These are phyloP conservation scores for Aphelocoma coerulescens DNA, from an alignment of 2,113 vertebrate genomes.

Conservation along the genomic window DNA sequence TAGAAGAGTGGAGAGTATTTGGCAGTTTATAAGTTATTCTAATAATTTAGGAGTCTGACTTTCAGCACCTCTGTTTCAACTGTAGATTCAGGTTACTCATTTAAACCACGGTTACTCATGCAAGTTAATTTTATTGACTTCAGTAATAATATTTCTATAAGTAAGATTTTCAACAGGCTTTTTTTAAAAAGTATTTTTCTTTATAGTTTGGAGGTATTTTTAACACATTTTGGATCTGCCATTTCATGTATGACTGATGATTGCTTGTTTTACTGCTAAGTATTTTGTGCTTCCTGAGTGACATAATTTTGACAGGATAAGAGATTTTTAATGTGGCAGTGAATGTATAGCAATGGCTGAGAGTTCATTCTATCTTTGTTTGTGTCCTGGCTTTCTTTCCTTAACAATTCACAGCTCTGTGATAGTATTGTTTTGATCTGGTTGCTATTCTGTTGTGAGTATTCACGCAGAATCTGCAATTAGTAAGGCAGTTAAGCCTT, in stretches of 20 bases:
- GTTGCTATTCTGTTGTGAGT: neutral
- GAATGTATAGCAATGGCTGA: neutral
- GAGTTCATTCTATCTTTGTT: neutral
- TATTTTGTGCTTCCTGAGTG: neutral
- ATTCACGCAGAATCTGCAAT: neutral
- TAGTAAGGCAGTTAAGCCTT: neutral
- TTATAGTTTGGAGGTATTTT: neutral
- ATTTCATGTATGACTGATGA: neutral
- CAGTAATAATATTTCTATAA: neutral
- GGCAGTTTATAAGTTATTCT: neutral
- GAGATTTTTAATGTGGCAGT: neutral
- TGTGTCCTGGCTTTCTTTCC: neutral
- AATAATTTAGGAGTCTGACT: neutral
- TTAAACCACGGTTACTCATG: neutral
- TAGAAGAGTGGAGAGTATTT: neutral
- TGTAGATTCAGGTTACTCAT: neutral
- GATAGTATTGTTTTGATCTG: neutral
- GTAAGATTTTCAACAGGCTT: neutral
- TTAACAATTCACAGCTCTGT: neutral
- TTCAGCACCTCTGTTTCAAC: neutral
- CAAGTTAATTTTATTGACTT: neutral
- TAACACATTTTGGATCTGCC: neutral
- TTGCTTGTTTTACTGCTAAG: neutral
- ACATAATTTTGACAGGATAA: neutral
- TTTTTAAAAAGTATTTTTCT: neutral